These are phyloP conservation scores for Otolemur garnettii DNA, from an alignment of 2,113 vertebrate species.

Conservation along the genomic window DNA sequence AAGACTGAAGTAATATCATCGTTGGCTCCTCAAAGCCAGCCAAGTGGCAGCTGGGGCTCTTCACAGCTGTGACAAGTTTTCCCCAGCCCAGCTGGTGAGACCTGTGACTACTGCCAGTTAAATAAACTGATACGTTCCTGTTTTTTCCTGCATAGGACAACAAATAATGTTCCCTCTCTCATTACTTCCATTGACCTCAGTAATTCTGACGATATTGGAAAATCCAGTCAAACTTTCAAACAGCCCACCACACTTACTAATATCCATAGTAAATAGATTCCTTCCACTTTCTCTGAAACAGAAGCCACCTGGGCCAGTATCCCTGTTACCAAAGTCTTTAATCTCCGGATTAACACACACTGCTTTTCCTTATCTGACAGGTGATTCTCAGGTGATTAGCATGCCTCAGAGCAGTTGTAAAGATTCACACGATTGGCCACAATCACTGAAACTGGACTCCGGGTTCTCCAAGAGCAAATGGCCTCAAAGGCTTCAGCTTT, in stretches of 20 bases:
- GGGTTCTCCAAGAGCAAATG: not conserved
- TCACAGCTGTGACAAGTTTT: not conserved
- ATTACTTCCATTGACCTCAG: not conserved
- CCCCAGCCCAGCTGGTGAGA: not conserved
- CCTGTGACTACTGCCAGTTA: not conserved
- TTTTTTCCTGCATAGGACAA: not conserved
- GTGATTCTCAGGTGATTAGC: not conserved
- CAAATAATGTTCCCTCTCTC: not conserved
- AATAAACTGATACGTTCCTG: not conserved
- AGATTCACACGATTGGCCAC: not conserved
- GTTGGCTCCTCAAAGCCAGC: not conserved
- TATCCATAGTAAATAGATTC: not conserved
- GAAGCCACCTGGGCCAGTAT: not conserved
- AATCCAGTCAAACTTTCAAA: not conserved
- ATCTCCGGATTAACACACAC: not conserved
- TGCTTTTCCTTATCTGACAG: not conserved
- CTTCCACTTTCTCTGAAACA: not conserved
- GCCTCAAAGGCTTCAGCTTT: not conserved
- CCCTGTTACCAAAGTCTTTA: not conserved
- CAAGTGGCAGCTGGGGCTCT: not conserved
- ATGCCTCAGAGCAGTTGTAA: not conserved
- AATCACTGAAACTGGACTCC: not conserved
- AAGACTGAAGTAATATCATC: not conserved
- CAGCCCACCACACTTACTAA: not conserved
- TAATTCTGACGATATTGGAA: not conserved